These are phyloP conservation scores for Microtus pennsylvanicus DNA, from an alignment of 2,113 vertebrate species.

Conservation along the genomic window DNA sequence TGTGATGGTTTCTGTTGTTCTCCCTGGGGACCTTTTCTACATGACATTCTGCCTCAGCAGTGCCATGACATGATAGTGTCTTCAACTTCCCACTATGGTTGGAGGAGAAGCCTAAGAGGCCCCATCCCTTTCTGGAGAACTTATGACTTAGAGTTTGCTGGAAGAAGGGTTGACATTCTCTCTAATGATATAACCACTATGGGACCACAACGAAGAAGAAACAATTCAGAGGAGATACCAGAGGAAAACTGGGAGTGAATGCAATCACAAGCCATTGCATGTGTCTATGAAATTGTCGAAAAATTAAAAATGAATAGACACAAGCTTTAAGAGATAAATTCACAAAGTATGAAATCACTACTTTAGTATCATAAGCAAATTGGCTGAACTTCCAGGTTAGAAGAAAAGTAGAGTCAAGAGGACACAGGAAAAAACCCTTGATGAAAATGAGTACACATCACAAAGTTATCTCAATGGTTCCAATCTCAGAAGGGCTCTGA, in stretches of 20 bases:
- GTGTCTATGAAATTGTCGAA: neutral
- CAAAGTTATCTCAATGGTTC: neutral
- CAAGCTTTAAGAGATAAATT: neutral
- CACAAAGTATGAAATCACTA: conserved; percentile 19
- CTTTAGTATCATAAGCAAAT: neutral
- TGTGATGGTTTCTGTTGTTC: neutral
- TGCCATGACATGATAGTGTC: neutral
- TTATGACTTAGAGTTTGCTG: neutral
- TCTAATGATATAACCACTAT: too few species aligned
- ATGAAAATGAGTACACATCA: neutral
- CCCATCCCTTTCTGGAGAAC: neutral
- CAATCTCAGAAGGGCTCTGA: neutral
- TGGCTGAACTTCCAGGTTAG: neutral
- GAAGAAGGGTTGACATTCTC: neutral
- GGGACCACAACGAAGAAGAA: neutral
- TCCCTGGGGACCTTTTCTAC: neutral
- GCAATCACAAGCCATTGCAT: neutral
- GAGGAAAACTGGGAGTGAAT: neutral
- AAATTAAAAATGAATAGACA: neutral
- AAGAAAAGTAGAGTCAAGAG: neutral
- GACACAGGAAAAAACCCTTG: neutral
- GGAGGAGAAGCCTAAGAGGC: neutral
- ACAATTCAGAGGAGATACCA: neutral
- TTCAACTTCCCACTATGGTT: neutral
- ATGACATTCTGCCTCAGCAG: neutral